These are phyloP conservation scores for Desmophyllum pertusum DNA, from an alignment of 92 coral and sea anemone species.

Conservation along the genomic window DNA sequence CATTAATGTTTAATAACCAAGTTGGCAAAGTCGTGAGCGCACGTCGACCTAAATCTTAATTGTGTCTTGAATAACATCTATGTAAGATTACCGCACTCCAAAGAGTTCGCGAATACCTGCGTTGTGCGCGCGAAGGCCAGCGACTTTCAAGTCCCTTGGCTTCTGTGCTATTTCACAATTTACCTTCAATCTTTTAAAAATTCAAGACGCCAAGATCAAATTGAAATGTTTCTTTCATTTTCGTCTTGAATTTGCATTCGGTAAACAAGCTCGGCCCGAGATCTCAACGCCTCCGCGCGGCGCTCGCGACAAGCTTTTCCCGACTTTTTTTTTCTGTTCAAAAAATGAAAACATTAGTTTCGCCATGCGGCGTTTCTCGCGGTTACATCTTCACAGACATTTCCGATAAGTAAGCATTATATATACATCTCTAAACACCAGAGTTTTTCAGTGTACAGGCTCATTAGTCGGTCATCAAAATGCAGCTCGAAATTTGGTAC, in stretches of 20 bases:
- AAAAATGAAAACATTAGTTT: neutral
- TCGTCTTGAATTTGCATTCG: conserved; percentile 64
- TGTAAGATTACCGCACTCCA: neutral
- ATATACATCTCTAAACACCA: neutral
- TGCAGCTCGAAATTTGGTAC: neutral
- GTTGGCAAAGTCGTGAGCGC: neutral
- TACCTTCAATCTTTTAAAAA: conserved; percentile 26
- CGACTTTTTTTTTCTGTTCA: neutral
- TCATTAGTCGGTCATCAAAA: conserved; percentile 6
- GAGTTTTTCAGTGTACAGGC: neutral
- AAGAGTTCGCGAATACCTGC: too few relatives aligned
- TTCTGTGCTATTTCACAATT: conserved; percentile 23
- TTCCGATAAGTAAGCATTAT: neutral
- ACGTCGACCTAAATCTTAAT: neutral
- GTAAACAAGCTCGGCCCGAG: conserved; percentile 45
- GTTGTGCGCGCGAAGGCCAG: neutral
- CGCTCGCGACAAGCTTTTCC: too few relatives aligned
- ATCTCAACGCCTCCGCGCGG: conserved; percentile 43
- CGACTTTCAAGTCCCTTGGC: neutral
- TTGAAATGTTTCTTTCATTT: conserved; percentile 54
- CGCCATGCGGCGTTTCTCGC: neutral
- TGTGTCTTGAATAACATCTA: neutral
- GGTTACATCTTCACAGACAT: neutral
- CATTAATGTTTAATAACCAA: conserved; percentile 26
- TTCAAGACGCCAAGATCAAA: conserved; percentile 38